Base-by-base conservation (phyloP, 1,140 invertebrate genomes). In the Drosophila arawakana region DNA sequence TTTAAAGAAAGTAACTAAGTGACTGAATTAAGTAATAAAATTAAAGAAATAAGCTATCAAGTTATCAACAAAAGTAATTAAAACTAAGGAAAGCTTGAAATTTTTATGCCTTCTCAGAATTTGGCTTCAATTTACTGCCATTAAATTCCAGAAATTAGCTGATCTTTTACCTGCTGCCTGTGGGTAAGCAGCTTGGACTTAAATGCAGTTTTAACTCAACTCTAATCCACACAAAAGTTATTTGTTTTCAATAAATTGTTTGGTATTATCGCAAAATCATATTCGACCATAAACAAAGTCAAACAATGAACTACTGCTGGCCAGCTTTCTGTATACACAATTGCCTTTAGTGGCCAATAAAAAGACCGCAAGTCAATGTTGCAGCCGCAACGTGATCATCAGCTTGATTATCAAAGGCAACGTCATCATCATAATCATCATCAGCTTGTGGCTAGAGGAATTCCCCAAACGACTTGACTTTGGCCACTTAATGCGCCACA, bases 401-500 rank as follows among this genome's bases (percentile, higher is more conserved):
- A 37, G 70, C 78, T 30, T 30, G 25, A 78, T 21, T 66, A 65
- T n/a, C 58, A 30, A 3, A 8, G 37, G 34, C 47, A 46, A 41
- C 60, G 50, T 39, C 47, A 62, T 3, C 34, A 11, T 35, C 61
- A 63, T n/a, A n/a, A n/a, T 15, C 3, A 10, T 43, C 47, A 55
- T 54, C 39, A 39, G 66, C 77, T 77, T 66, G 79, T 57, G 82
- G 80, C 58, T 79, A 58, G 70, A 50, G 63, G 62, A 54, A 68
- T 68, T 67, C 50, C 50, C 70, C 47, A 46, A 63, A 37, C 46
- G 76, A 52, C 82, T 71, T 52, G 73, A 69, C 76, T 74, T 67
- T 68, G 80, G 84, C 84, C 84, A 89, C 84, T 89, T 89, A 90
- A 88, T 88, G 78, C 83, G 58, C 83, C 82, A 86, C 82, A 86